Base-by-base conservation (phyloP, 1,140 invertebrate genomes). In the Heliconius hermathena region DNA sequence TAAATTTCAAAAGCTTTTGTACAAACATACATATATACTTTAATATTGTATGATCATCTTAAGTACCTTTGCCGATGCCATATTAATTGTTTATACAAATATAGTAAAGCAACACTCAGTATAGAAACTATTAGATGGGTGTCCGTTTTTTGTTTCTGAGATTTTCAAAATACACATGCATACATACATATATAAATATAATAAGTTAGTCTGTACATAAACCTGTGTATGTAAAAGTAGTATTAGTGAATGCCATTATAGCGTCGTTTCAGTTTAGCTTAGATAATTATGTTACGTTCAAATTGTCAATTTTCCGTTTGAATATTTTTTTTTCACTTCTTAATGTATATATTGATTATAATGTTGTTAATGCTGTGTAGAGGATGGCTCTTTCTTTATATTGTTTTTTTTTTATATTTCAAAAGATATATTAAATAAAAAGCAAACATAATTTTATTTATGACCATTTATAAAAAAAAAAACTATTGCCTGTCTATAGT, bases 31-130 rank as follows among this genome's bases (percentile, higher is more conserved):
- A 76, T 76, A 76, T 38, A 71, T 70, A 70, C 0, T 76, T 29
- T 60, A 29, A 13, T 75, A 75, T 66, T 66, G 33, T 73, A 79
- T 60, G 60, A 54, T 57, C 57, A 74, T 66, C 36, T 77, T 38
- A 60, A 79, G 82, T 83, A 83, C 82, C 82, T 83, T 52, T 80
- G 77, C 71, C 76, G 79, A 85, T 83, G 82, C 83, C 83, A 84
- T 84, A 84, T 84, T 82, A 79, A 73, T 66, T 72, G 73, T 71
- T 73, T 78, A 78, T 78, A 78, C 54, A 57, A 73, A 49, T 33
- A 74, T 49, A 38, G 66, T 79, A 20, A 52, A 71, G 73, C 78
- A 46, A 71, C 78, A 66, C 22, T 79, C 26, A 41, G 13, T 71
- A 20, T 60, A 16, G 66, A 73, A 26, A 16, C 8, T 41, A 49